phyloP scores from a whole-genome alignment of 2,888 invertebrate species.

The Rotaria socialis region DNA sequence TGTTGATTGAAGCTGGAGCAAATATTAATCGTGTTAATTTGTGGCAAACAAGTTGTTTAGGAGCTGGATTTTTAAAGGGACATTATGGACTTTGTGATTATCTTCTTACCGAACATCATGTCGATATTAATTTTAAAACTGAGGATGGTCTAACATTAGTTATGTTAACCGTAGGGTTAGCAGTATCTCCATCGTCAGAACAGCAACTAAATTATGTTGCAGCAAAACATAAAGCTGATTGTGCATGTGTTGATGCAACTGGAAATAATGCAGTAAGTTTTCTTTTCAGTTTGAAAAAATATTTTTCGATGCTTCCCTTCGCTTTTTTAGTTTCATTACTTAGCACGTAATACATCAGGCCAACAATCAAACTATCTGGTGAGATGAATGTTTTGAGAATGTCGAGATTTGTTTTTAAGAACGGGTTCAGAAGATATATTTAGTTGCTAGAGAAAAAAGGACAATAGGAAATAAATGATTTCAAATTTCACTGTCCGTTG shows the following conservation, averaged over 20 bases:
- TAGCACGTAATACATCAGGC: slow-evolving; percentile 30
- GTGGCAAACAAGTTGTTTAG: slow-evolving; percentile 42
- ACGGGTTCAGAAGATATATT: no score
- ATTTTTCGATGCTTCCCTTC: background rate
- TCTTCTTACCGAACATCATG: slow-evolving; percentile 28
- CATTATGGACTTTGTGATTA: slow-evolving; percentile 44
- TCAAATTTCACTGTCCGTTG: no score
- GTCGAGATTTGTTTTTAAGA: no score
- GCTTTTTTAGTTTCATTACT: slow-evolving; percentile 40
- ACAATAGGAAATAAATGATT: no score
- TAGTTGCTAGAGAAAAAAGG: no score
- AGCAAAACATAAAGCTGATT: slow-evolving; percentile 39
- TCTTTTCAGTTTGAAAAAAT: no score
- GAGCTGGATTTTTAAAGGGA: slow-evolving; percentile 44
- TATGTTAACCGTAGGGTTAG: slow-evolving; percentile 36
- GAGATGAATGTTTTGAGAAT: background rate
- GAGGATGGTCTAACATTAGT: slow-evolving; percentile 44
- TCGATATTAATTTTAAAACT: slow-evolving; percentile 42
- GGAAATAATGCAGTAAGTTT: slow-evolving; percentile 41
- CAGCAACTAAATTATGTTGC: slow-evolving; percentile 45
- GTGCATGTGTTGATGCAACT: slow-evolving; percentile 32
- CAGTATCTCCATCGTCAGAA: slow-evolving; percentile 22
- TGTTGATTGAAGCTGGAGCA: slow-evolving; percentile 54
- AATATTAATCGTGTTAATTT: slow-evolving; percentile 39
- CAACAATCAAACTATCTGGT: background rate